These are phyloP conservation scores for Patagioenas fasciata DNA, from an alignment of 2,113 vertebrate species.

Conservation along the genomic window DNA sequence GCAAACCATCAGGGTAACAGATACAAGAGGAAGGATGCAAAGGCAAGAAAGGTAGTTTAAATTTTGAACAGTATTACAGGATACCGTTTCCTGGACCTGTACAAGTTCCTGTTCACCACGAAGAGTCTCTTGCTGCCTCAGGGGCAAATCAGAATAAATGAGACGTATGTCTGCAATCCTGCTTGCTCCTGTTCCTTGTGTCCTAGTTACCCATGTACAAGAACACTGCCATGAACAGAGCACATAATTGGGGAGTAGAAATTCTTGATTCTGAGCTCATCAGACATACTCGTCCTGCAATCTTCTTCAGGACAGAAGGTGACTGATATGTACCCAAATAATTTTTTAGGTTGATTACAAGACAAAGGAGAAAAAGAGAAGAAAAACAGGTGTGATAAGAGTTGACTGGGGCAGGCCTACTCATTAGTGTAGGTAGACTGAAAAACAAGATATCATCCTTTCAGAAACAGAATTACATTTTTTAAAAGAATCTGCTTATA, in stretches of 20 bases:
- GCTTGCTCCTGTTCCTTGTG: neutral
- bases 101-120: neutral
- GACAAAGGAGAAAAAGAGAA: neutral
- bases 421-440: neutral
- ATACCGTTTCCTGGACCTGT: neutral
- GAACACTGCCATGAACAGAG: rapidly evolving
- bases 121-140: neutral
- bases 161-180: neutral
- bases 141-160: neutral
- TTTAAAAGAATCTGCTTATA: neutral
- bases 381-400: neutral
- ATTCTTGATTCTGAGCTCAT: neutral
- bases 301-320: neutral
- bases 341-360: conserved; percentile 1
- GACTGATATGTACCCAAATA: neutral
- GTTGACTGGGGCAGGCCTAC: neutral
- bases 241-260: neutral
- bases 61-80: neutral
- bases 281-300: neutral
- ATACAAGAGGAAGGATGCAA: neutral
- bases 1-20: neutral
- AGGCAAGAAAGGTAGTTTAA: neutral
- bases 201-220: rapidly evolving
- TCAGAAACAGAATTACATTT: neutral
- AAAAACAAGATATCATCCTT: neutral